phyloP scores from a whole-genome alignment of 2,888 invertebrate species.

The Aelia acuminata region DNA sequence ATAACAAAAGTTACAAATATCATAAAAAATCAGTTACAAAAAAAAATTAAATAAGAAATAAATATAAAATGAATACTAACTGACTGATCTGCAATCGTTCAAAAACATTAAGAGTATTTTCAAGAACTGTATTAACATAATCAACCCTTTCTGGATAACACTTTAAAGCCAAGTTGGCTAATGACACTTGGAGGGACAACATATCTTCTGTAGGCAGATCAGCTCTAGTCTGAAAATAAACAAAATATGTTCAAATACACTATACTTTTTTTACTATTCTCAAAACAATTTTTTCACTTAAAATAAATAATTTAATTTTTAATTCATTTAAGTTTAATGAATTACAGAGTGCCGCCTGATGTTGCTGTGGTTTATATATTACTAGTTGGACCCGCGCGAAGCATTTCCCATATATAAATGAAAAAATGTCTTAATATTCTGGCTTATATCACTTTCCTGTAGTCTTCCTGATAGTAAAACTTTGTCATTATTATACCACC shows the following conservation, averaged over 20 bases:
- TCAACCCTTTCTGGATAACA: slow-evolving; percentile 95
- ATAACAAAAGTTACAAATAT: background rate
- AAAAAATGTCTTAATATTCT: too few relatives aligned
- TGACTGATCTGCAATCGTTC: slow-evolving; percentile 87
- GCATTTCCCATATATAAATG: too few relatives aligned
- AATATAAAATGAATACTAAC: slow-evolving; percentile 70
- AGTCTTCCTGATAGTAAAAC: too few relatives aligned
- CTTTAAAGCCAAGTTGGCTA: slow-evolving; percentile 94
- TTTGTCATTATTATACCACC: too few relatives aligned
- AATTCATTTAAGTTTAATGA: too few relatives aligned
- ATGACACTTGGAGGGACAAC: slow-evolving; percentile 92
- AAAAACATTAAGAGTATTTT: slow-evolving; percentile 92
- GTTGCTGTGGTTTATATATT: too few relatives aligned
- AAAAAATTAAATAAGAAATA: background rate
- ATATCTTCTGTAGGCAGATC: slow-evolving; percentile 98
- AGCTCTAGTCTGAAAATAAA: slow-evolving; percentile 81
- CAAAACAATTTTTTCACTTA: background rate
- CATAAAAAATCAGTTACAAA: slow-evolving; percentile 2
- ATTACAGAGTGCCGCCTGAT: too few relatives aligned
- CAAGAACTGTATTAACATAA: slow-evolving; percentile 95
- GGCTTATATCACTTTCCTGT: too few relatives aligned
- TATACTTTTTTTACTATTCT: too few relatives aligned
- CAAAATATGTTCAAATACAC: background rate
- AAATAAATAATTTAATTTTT: background rate
- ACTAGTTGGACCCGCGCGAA: too few relatives aligned